Evolutionary conservation across 2,888 invertebrate species (phyloP), one percentile per base, ranked within the genome.

Genomic region (Stenodera caucasica): DNA sequence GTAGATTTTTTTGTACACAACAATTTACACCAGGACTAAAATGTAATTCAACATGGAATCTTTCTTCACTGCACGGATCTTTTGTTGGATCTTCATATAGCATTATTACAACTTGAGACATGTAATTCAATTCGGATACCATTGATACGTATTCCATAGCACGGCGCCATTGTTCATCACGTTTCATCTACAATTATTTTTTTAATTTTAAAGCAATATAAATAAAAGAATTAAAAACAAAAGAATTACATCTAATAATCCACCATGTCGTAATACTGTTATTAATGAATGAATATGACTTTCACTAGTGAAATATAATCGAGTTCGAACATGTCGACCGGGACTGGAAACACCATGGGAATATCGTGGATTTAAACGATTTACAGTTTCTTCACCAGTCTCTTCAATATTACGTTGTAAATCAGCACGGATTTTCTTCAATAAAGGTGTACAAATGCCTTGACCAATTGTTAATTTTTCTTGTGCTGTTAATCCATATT

Each of bases 301-400:
- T 84, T 99, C 99, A 79, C 97, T 98, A 2, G 99, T 99, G 81
- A 99, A 99, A 83, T 99, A 99, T 45, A 99, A 85, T n/a, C 99
- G 87, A 7, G 98, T 99, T 66, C 98, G 87, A 26, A 99, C 99
- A 83, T 99, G 98, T 49, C 99, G 86, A 50, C 98, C 96, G 26
- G 99, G 99, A 74, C 97, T 96, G 40, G 97, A 95, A 65, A 99
- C 98, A 45, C 98, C 98, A 80, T 96, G 96, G 21, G 96, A 96
- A 82, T 98, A 98, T 86, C 94, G 90, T 2, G 98, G 98, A 84
- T 99, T 98, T 21, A 99, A 83, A 66, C 98, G 85, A 77, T 98
- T 99, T 30, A 96, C 95, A 54, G 92, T 94, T 80, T 98, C 98
- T 77, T 95, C 96, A 0, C 89, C 90, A 2, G 89, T 86, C 75